A percentile compares a stretch with the other conserved stretches of the same genome.
Evolutionary conservation across 2,113 vertebrate species (phyloP).

Genomic region (Oryzias curvinotus): DNA sequence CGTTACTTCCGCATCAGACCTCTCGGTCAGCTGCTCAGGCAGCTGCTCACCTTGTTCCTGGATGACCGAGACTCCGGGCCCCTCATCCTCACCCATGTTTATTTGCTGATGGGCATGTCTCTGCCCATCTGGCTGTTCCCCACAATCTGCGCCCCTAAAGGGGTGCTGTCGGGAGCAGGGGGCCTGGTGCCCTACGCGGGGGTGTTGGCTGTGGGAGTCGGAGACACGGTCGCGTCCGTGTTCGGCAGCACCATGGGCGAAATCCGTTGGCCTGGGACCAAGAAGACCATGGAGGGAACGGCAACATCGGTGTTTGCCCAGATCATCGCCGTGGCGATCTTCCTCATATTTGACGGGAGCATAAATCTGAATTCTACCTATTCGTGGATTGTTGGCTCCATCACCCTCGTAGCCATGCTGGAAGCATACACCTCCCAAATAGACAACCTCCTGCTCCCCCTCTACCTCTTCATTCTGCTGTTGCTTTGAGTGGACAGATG

Average conservation of each 20-base stretch:
- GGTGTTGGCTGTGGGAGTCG: slow-evolving; percentile 91
- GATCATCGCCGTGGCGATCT: slow-evolving; percentile 92
- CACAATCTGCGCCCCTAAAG: slow-evolving; percentile 85
- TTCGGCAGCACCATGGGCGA: slow-evolving; percentile 93
- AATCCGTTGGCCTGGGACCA: slow-evolving; percentile 95
- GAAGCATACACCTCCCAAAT: slow-evolving; percentile 96
- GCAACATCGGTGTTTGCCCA: slow-evolving; percentile 94
- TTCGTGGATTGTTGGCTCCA: slow-evolving; percentile 88
- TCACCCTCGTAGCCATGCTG: slow-evolving; percentile 88
- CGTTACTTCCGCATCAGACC: slow-evolving; percentile 93
- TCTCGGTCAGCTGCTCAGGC: slow-evolving; percentile 85
- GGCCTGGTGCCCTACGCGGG: slow-evolving; percentile 91
- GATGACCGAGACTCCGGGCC: slow-evolving; percentile 95
- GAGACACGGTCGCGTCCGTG: slow-evolving; percentile 90
- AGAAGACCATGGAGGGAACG: slow-evolving; percentile 96
- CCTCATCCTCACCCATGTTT: slow-evolving; percentile 95
- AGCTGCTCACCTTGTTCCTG: slow-evolving; percentile 88
- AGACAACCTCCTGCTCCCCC: slow-evolving; percentile 93
- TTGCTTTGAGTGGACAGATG: slow-evolving; percentile 78
- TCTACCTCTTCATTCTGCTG: slow-evolving; percentile 94
- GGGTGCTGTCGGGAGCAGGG: slow-evolving; percentile 78
- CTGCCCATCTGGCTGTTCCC: slow-evolving; percentile 93
- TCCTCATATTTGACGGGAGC: slow-evolving; percentile 89
- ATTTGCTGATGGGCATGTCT: slow-evolving; percentile 93
- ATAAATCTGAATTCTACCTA: slow-evolving; percentile 92